These are phyloP conservation scores for Andrena dorsata DNA, from an alignment of 2,888 invertebrate genomes.

Conservation along the genomic window DNA sequence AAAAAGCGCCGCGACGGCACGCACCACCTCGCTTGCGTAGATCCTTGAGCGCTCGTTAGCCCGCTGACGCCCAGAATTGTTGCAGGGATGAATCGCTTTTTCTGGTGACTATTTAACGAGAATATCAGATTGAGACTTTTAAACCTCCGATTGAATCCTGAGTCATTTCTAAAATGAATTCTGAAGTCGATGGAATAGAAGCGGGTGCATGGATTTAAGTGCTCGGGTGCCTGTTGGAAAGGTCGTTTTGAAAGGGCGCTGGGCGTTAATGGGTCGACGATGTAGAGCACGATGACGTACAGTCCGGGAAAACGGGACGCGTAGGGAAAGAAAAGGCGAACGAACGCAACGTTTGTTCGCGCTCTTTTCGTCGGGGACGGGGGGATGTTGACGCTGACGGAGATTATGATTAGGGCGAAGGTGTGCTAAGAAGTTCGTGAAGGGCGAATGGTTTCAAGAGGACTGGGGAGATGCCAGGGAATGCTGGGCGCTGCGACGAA, in stretches of 20 bases:
- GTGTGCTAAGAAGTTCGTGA: constrained; percentile 15
- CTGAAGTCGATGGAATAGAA: no score
- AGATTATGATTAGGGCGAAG: constrained; percentile 14
- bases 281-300: constrained; percentile 43
- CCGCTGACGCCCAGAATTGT: not conserved
- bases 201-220: no score
- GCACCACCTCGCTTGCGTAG: constrained; percentile 63
- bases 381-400: not conserved
- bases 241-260: no score
- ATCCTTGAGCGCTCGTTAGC: constrained; percentile 32
- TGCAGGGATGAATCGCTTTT: not conserved
- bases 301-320: constrained; percentile 69
- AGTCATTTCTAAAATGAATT: no score
- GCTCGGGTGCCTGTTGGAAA: no score
- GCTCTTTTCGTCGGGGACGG: not conserved
- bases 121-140: not conserved
- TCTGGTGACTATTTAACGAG: not conserved
- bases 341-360: not conserved
- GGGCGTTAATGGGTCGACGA: constrained; percentile 9
- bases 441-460: constrained; percentile 10
- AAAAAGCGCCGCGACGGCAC: constrained; percentile 59
- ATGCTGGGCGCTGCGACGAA: constrained; percentile 19
- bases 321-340: constrained; percentile 15
- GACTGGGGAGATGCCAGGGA: not conserved
- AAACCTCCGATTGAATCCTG: no score